phyloP scores from a whole-genome alignment of 2,888 invertebrate species.

The Allophyes oxyacanthae region DNA sequence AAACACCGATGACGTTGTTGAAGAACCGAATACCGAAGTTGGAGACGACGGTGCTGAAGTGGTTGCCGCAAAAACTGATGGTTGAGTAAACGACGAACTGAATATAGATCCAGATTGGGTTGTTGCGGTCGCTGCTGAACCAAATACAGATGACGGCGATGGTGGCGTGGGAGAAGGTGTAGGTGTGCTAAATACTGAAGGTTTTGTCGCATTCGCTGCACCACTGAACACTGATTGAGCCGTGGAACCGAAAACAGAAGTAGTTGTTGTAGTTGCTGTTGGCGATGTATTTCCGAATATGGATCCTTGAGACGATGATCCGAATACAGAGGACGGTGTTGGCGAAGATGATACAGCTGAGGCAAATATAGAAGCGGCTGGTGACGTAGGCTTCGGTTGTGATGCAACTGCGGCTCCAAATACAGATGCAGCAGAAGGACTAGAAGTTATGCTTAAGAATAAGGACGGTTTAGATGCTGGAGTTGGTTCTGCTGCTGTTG shows the following conservation, averaged over 20 bases:
- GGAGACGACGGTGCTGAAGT: conserved; percentile 45
- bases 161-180: conserved; percentile 56
- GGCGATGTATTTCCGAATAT: conserved; percentile 50
- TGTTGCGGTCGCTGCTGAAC: conserved; percentile 33
- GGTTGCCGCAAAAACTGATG: conserved; percentile 59
- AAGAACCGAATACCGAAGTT: conserved; percentile 57
- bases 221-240: conserved; percentile 50
- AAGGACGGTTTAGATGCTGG: conserved; percentile 40
- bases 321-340: conserved; percentile 45
- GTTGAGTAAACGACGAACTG: conserved; percentile 54
- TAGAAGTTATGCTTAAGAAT: conserved; percentile 42
- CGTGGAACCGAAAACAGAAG: conserved; percentile 55
- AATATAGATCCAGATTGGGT: conserved; percentile 43
- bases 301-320: conserved; percentile 50
- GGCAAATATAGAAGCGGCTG: conserved; percentile 56
- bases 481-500: conserved; percentile 24
- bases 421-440: conserved; percentile 63
- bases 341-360: conserved; percentile 51
- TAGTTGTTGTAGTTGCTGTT: conserved; percentile 35
- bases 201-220: conserved; percentile 45
- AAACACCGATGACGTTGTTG: conserved; percentile 64
- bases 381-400: conserved; percentile 51
- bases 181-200: conserved; percentile 59
- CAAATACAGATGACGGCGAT: conserved; percentile 53
- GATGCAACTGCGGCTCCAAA: conserved; percentile 68